Evolutionary conservation across 2,113 vertebrate genomes (phyloP).

Genomic region (Paramormyrops kingsleyae): DNA sequence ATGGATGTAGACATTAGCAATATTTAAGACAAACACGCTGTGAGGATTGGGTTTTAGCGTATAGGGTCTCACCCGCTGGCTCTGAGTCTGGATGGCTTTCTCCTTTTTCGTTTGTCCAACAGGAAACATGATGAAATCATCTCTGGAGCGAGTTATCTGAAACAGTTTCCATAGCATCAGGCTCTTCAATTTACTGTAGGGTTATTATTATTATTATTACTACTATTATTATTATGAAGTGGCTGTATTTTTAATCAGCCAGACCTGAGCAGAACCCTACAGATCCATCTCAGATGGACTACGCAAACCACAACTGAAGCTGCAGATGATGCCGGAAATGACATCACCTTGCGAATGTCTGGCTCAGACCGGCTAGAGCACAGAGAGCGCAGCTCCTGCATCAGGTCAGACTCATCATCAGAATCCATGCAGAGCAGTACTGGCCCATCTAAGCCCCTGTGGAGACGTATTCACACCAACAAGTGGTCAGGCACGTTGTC

Average conservation of each 20-base stretch:
- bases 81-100: not conserved
- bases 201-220: not conserved
- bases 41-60: not conserved
- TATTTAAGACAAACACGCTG: not conserved
- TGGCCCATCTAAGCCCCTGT: not conserved
- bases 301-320: not conserved
- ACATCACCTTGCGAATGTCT: slow-evolving; percentile 85
- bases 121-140: slow-evolving; percentile 69
- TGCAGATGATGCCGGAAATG: not conserved
- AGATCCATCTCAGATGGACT: not conserved
- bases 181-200: not conserved
- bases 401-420: slow-evolving; percentile 83
- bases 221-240: not conserved
- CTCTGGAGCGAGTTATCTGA: slow-evolving; percentile 74
- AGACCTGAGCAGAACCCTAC: not conserved
- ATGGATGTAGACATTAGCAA: not conserved
- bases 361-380: slow-evolving; percentile 94
- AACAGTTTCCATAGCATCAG: slow-evolving; percentile 16
- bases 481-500: not conserved
- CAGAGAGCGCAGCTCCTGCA: slow-evolving; percentile 84
- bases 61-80: not conserved
- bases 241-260: not conserved
- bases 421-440: slow-evolving; percentile 55
- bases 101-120: slow-evolving; percentile 36
- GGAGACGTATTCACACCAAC: not conserved